Percentiles rank a stretch among this genome's conserved stretches.
Conservation (phyloP, 2,113 vertebrate species). For the Cisticola juncidis region DNA sequence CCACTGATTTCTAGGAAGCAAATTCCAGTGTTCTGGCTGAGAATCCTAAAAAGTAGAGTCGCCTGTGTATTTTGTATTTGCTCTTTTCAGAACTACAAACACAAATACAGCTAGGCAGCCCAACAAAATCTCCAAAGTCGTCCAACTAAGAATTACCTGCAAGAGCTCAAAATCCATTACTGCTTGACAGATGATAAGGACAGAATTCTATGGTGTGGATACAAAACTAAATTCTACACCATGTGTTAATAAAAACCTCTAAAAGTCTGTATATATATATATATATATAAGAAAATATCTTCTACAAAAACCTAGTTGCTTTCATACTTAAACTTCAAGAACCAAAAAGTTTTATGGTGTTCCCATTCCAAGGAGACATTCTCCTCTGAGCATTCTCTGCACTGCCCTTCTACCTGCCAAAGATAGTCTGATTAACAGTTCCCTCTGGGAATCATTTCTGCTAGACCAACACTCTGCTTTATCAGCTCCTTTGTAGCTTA, state of each 20-base stretch:
- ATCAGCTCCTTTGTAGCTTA: conserved; percentile 44
- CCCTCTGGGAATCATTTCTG: conserved; percentile 44
- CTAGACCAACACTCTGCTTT: conserved; percentile 37
- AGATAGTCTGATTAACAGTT: conserved; percentile 46
- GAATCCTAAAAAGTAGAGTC: background rate
- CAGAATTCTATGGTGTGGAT: background rate
- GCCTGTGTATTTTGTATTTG: background rate
- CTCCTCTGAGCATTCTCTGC: background rate
- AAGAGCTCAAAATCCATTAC: background rate
- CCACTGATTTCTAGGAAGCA: background rate
- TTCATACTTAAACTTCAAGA: background rate
- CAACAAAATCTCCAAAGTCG: background rate
- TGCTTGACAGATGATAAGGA: background rate
- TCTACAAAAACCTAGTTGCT: background rate
- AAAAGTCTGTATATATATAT: background rate
- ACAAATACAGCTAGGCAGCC: background rate
- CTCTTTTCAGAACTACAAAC: background rate
- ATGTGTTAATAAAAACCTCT: background rate
- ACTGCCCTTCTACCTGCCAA: conserved; percentile 19
- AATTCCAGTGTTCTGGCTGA: background rate
- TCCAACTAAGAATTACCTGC: background rate
- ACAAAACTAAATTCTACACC: background rate
- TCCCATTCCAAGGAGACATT: conserved; percentile 18
- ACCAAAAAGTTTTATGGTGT: background rate
- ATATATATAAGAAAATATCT: background rate